Conservation (phyloP, 2,888 invertebrate species). For the Antitype chi region DNA sequence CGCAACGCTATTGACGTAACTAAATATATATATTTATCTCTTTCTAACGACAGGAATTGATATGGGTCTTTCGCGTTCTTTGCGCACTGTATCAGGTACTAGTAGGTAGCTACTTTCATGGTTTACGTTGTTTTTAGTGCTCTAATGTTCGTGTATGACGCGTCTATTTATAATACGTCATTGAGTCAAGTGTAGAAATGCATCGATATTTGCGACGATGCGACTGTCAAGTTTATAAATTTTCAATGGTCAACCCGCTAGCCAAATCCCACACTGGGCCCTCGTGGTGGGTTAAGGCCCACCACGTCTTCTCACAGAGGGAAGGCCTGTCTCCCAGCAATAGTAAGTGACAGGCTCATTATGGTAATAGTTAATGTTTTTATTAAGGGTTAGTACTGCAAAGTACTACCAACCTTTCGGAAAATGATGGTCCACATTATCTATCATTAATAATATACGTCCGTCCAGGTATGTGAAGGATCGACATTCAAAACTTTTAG, state of each 20-base stretch:
- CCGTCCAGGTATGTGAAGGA: not conserved
- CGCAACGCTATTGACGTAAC: too few species aligned
- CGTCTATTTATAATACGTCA: too few species aligned
- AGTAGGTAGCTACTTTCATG: too few species aligned
- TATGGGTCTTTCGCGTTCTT: too few species aligned
- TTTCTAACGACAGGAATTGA: too few species aligned
- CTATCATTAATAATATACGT: not conserved
- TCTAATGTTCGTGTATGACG: too few species aligned
- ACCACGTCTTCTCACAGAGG: not conserved
- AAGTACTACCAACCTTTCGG: not conserved
- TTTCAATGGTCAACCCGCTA: not conserved
- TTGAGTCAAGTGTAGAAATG: not conserved
- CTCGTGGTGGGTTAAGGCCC: not conserved
- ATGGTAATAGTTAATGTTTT: constrained; percentile 9
- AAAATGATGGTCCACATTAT: too few species aligned
- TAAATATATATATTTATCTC: too few species aligned
- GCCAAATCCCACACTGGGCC: not conserved
- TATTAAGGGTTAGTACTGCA: not conserved
- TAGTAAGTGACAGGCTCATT: not conserved
- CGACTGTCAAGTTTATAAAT: too few species aligned
- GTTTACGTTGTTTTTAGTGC: too few species aligned
- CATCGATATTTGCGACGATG: not conserved
- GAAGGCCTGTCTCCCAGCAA: not conserved
- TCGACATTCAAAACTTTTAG: not conserved
- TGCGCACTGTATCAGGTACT: too few species aligned